phyloP scores from a whole-genome alignment of 2,113 vertebrate species.

The Brienomyrus brachyistius region DNA sequence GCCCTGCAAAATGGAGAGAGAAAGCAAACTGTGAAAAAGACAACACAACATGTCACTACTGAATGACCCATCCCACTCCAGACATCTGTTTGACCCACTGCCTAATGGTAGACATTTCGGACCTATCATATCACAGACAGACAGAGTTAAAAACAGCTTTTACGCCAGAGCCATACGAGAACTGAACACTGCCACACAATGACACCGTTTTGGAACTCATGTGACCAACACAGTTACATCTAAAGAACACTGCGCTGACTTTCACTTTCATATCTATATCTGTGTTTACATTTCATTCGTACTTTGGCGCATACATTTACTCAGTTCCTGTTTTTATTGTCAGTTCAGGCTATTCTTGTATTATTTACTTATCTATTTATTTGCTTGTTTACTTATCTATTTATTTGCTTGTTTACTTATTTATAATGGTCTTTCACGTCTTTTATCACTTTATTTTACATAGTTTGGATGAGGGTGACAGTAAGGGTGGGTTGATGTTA shows the following conservation, averaged over 20 bases:
- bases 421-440: too few relatives aligned
- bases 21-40: neutral
- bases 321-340: too few relatives aligned
- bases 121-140: neutral
- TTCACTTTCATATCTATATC: neutral
- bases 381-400: too few relatives aligned
- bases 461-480: too few relatives aligned
- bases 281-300: neutral
- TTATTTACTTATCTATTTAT: too few relatives aligned
- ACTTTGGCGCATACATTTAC: neutral
- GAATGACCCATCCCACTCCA: neutral
- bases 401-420: too few relatives aligned
- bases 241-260: neutral
- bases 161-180: neutral
- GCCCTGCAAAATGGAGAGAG: conserved; percentile 48
- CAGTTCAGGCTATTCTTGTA: too few relatives aligned
- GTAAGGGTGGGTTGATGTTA: too few relatives aligned
- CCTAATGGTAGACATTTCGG: neutral
- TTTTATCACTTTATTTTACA: too few relatives aligned
- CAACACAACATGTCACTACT: neutral
- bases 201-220: neutral
- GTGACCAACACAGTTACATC: neutral
- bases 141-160: neutral
- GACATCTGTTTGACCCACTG: neutral
- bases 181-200: neutral